A percentile compares a stretch with the other conserved stretches of the same genome.
These are phyloP conservation scores for Tromatobia lineatoria DNA, from an alignment of 2,888 invertebrate species.

Conservation along the genomic window DNA sequence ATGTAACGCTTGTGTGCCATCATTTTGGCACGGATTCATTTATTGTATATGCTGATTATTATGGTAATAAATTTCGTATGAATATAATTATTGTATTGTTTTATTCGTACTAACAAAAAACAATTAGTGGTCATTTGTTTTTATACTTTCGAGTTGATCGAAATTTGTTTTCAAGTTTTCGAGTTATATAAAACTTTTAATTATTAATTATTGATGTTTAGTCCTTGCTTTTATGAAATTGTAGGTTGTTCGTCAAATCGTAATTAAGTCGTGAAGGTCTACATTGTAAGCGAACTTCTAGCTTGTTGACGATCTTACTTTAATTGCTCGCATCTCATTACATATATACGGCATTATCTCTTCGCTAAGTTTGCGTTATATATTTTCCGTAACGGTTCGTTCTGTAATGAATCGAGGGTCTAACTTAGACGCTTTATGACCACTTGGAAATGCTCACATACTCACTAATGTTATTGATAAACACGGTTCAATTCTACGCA, in stretches of 20 bases:
- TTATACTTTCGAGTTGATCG: no score
- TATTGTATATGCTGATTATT: constrained; percentile 40
- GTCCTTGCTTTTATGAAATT: no score
- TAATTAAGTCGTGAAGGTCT: no score
- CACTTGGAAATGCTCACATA: constrained; percentile 5
- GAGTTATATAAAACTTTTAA: no score
- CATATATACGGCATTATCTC: constrained; percentile 30
- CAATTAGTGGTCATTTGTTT: no score
- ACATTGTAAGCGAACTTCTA: no score
- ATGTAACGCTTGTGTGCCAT: constrained; percentile 28
- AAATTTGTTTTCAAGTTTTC: no score
- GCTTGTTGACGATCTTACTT: constrained; percentile 17
- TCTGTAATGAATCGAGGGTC: background rate
- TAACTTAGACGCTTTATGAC: constrained; percentile 12
- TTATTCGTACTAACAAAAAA: no score
- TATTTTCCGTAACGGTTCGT: background rate
- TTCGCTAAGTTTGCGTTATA: constrained; percentile 34
- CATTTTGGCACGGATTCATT: background rate
- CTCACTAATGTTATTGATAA: constrained; percentile 16
- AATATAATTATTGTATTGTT: background rate
- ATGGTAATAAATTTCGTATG: constrained; percentile 51
- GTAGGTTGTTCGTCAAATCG: no score
- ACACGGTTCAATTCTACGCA: background rate
- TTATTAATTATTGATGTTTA: no score
- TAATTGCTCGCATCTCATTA: constrained; percentile 10